Evolutionary conservation across 1,140 invertebrate species (phyloP), one percentile per base, ranked within the genome.

Genomic region (Pissodes strobi): DNA sequence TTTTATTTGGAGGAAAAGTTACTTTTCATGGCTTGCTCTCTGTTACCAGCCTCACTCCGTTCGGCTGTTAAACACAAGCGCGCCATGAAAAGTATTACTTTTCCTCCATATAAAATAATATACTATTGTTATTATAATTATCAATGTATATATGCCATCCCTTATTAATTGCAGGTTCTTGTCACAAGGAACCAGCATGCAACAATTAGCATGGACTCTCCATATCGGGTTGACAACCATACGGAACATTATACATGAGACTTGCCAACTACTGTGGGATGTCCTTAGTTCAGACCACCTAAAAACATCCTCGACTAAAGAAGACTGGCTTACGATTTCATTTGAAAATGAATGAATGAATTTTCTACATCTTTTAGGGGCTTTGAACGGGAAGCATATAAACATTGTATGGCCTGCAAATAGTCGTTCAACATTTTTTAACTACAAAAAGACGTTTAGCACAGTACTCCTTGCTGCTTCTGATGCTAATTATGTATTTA

Each of bases 401-500:
- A n/a, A 19, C 10, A 53, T 68, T 10, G 19, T 61, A 63, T 13
- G 49, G 19, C 64, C 67, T 6, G 18, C 48, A n/a, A 34, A 53
- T 3, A 43, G 23, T 48, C 59, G 65, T 10, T 63, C 59, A n/a
- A 6, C 18, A 22, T 57, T 19, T 37, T 59, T 51, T 21, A 82
- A 81, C 59, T n/a, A n/a, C n/a, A n/a, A n/a, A n/a, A n/a, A n/a
- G n/a, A n/a, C n/a, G n/a, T n/a, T n/a, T n/a, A n/a, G 73, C 62
- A 71, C 76, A 22, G 76, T 82, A 18, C 52, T 83, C 8, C 57
- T 81, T 41, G 80, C 79, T 9, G 48, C 75, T 13, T 75, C 71
- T 17, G 79, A 81, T 71, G 74, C 78, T 12, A 67, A 76, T 25
- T 78, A 76, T 57, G 73, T 61, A 43, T 80, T 81, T 61, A 68